Conservation (phyloP, 2,888 invertebrate species). For the Lasius fuliginosus region DNA sequence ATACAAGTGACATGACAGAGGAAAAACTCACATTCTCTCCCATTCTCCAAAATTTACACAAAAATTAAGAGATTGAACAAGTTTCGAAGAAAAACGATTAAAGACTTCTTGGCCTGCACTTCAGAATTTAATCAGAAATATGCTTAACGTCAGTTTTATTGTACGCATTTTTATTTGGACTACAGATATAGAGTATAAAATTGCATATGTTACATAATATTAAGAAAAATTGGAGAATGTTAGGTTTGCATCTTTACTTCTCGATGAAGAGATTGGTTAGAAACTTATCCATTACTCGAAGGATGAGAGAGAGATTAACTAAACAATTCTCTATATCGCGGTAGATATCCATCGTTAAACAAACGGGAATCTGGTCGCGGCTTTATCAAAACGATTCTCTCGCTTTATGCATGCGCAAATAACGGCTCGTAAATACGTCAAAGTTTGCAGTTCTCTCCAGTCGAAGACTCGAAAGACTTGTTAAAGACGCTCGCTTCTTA, state of each 20-base stretch:
- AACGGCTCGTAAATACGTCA: neutral
- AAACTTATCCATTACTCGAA: neutral
- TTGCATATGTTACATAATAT: neutral
- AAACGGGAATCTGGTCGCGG: conserved; percentile 15
- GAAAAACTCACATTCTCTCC: neutral
- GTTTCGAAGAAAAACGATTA: neutral
- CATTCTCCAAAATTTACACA: neutral
- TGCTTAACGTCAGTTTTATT: neutral
- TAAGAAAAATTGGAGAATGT: neutral
- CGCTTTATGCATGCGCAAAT: conserved; percentile 22
- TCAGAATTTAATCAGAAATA: neutral
- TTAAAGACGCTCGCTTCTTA: conserved; percentile 50
- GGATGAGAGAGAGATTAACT: conserved; percentile 1
- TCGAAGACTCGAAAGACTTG: conserved; percentile 8
- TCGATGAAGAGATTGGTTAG: neutral
- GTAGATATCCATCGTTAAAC: conserved; percentile 2
- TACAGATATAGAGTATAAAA: neutral
- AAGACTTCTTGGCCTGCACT: neutral
- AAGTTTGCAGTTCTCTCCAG: conserved; percentile 50
- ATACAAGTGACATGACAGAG: neutral
- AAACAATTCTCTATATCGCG: conserved; percentile 20
- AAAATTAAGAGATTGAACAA: conserved; percentile 6
- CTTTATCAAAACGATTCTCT: conserved; percentile 14
- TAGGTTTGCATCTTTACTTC: neutral
- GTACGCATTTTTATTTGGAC: neutral